phyloP scores from a whole-genome alignment of 2,797 vertebrate genomes.

The Neoniphon sammara region DNA sequence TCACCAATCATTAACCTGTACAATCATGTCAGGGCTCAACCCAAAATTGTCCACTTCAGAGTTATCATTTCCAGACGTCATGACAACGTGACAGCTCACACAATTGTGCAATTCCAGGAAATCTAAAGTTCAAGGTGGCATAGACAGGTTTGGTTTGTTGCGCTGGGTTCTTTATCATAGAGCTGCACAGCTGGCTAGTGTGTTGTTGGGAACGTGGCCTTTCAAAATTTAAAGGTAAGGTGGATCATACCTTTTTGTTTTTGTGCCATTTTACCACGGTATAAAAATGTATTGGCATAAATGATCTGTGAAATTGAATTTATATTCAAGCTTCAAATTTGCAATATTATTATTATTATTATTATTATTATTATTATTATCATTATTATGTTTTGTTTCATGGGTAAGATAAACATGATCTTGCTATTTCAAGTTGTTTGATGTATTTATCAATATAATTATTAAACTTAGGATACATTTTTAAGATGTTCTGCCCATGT shows the following conservation, averaged over 20 bases:
- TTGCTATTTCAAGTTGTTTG: not conserved
- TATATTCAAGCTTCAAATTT: not conserved
- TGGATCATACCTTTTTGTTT: not conserved
- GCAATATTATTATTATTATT: not conserved
- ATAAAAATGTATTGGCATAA: not conserved
- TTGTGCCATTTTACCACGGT: not conserved
- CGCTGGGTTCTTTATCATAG: slow-evolving; percentile 42
- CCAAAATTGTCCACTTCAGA: slow-evolving; percentile 50
- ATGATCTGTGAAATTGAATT: not conserved
- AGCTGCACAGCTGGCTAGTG: slow-evolving; percentile 10
- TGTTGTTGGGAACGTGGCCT: slow-evolving; percentile 15
- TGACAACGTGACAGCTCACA: slow-evolving; percentile 68
- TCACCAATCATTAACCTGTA: slow-evolving; percentile 76
- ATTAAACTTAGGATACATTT: too few relatives aligned
- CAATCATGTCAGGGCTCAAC: slow-evolving; percentile 37
- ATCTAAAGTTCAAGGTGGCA: slow-evolving; percentile 78
- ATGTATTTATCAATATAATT: too few relatives aligned
- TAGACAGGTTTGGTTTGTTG: slow-evolving; percentile 1
- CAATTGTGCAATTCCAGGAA: slow-evolving; percentile 68
- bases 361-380: too few relatives aligned
- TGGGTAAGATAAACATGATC: not conserved
- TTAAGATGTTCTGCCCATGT: too few relatives aligned
- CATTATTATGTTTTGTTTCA: not conserved
- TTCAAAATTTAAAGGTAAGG: slow-evolving; percentile 52
- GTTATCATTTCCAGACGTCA: slow-evolving; percentile 65